These are phyloP conservation scores for Vicugna pacos DNA, from an alignment of 2,113 vertebrate species.

Conservation along the genomic window DNA sequence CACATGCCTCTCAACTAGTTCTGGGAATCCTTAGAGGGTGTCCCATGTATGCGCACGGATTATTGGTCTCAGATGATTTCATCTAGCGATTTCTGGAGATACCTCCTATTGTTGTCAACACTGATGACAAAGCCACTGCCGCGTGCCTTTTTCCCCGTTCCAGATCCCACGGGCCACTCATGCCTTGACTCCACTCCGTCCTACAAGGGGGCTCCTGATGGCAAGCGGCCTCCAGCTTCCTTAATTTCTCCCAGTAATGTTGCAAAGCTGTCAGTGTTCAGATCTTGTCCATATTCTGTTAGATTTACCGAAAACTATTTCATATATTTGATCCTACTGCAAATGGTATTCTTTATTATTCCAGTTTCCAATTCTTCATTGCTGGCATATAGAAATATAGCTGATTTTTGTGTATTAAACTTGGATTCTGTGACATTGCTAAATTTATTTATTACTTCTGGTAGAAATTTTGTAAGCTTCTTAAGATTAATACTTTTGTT, in stretches of 20 bases:
- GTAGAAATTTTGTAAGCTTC: not conserved
- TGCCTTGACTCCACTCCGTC: not conserved
- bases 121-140: not conserved
- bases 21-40: not conserved
- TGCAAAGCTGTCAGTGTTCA: not conserved
- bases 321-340: not conserved
- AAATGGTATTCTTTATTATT: not conserved
- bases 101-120: not conserved
- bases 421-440: not conserved
- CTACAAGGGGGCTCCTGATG: not conserved
- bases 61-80: not conserved
- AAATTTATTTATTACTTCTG: not conserved
- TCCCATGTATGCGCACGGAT: not conserved
- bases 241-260: not conserved
- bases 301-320: not conserved
- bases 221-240: not conserved
- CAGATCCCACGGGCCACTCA: not conserved
- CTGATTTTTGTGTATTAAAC: not conserved
- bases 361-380: not conserved
- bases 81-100: not conserved
- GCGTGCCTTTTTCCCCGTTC: not conserved
- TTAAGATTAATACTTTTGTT: not conserved
- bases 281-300: not conserved
- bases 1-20: not conserved
- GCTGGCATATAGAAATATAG: not conserved